phyloP scores from a whole-genome alignment of 1,140 invertebrate species.

The Lutraria rhynchaena region DNA sequence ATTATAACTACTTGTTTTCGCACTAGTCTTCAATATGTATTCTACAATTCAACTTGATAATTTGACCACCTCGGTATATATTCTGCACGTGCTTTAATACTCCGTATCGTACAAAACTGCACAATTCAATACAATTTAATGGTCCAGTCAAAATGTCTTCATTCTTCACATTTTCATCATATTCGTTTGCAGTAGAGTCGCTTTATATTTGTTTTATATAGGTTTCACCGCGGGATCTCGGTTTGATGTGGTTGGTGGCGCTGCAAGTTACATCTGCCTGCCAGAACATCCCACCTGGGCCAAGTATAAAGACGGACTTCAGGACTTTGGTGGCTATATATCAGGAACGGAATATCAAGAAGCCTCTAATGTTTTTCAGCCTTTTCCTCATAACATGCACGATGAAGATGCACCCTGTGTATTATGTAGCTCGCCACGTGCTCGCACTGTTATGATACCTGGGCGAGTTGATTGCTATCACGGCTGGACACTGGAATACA shows the following conservation, averaged over 20 bases:
- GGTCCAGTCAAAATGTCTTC: too few relatives aligned
- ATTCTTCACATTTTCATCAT: too few relatives aligned
- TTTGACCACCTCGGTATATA: too few relatives aligned
- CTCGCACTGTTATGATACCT: constrained; percentile 20
- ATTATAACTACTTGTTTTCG: too few relatives aligned
- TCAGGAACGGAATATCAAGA: constrained; percentile 43
- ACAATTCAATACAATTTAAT: too few relatives aligned
- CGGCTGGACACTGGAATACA: constrained; percentile 45
- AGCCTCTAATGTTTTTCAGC: neutral
- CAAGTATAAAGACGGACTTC: neutral
- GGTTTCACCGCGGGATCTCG: constrained; percentile 25
- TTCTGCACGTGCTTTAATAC: too few relatives aligned
- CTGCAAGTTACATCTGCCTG: constrained; percentile 35
- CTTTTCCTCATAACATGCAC: neutral
- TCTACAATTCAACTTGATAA: too few relatives aligned
- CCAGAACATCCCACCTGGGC: constrained; percentile 38
- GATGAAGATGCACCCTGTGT: constrained; percentile 18
- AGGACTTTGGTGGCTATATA: neutral
- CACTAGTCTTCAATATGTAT: too few relatives aligned
- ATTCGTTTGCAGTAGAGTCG: too few relatives aligned
- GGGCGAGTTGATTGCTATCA: constrained; percentile 19
- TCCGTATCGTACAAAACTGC: too few relatives aligned
- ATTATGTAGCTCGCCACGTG: neutral
- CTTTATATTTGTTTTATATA: neutral
- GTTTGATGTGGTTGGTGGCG: neutral